Conservation (phyloP, 1,140 invertebrate genomes). For the Grapholita molesta region DNA sequence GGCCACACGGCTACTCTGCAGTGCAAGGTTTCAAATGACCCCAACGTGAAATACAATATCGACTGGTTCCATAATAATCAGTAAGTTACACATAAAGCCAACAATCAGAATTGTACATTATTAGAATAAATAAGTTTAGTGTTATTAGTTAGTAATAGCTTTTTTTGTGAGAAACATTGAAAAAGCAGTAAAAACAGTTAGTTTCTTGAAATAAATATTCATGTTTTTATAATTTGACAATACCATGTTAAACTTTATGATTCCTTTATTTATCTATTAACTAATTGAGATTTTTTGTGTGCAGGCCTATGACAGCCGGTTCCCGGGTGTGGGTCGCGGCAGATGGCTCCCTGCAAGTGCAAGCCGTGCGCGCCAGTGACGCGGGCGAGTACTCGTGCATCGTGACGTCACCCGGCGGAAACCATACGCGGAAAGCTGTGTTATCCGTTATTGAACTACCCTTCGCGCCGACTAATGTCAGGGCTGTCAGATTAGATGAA, state of each 20-base stretch:
- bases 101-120: no score
- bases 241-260: background rate
- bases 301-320: constrained; percentile 82
- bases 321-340: constrained; percentile 84
- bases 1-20: constrained; percentile 94
- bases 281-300: constrained; percentile 18
- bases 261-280: background rate
- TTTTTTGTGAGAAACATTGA: no score
- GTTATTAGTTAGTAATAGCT: no score
- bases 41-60: constrained; percentile 92
- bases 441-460: constrained; percentile 96
- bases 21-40: constrained; percentile 96
- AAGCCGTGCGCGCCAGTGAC: constrained; percentile 88
- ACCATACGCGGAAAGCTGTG: constrained; percentile 91
- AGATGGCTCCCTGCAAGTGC: constrained; percentile 89
- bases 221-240: no score
- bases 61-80: constrained; percentile 94
- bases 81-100: no score
- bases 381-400: constrained; percentile 91
- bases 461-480: constrained; percentile 92
- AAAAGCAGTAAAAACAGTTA: no score
- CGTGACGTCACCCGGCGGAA: constrained; percentile 92
- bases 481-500: constrained; percentile 83
- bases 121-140: no score
- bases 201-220: no score